Base-by-base conservation (phyloP, 2,888 invertebrate genomes). In the Aphrophora alni region DNA sequence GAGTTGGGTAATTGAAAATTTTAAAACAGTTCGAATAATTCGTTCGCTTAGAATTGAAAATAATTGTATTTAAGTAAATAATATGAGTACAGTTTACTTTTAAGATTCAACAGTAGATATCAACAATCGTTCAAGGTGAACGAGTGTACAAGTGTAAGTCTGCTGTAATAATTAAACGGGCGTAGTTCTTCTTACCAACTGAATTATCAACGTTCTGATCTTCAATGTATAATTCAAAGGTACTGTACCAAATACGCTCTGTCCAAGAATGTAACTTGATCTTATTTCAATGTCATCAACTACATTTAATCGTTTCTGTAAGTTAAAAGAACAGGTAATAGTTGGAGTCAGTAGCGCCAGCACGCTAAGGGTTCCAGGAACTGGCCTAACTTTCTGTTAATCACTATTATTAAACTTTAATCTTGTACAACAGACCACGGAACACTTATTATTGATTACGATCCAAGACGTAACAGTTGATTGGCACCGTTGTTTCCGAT, bases 361-460 rank as follows among this genome's bases (percentile, higher is more conserved):
- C 59, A 59, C 59, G 59, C 59, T 21, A 59, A 59, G 44, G 59
- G 59, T 59, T 59, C 59, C 59, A 21, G 59, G 59, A 59, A 59
- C 59, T 59, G 10, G 59, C n/a, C 59, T 59, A 59, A 59, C 59
- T 44, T 44, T 44, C 17, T 14, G 8, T 14, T 44, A 44, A 44
- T 10, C 44, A 59, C 59, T 59, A 21, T 59, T 5, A 59, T 59
- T 59, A 59, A 5, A 59, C 4, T 59, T 59, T 59, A 59, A 59
- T 59, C 14, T 59, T 14, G 44, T 21, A 3, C 3, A 59, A 59
- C 59, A 3, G 59, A 59, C 59, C n/a, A 21, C 59, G 59, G 59
- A 59, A 59, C 59, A 44, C 8, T 33, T 33, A 33, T 44, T 44
- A 44, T 59, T 59, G 59, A 59, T 59, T 21, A 59, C 59, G 2